These are phyloP conservation scores for Onychomys torridus DNA, from an alignment of 2,797 vertebrate species.

Conservation along the genomic window DNA sequence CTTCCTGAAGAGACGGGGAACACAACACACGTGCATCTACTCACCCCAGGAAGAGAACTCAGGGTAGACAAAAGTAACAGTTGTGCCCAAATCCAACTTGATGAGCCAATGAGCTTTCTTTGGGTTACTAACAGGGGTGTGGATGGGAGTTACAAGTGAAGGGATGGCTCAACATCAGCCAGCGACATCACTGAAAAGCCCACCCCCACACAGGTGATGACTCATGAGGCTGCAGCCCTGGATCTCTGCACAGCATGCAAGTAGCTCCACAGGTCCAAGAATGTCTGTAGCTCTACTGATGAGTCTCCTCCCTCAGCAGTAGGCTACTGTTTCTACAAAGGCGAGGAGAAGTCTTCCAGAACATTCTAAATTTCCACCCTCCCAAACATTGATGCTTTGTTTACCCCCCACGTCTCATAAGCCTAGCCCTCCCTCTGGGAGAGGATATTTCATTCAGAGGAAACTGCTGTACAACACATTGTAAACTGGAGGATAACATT, in stretches of 20 bases:
- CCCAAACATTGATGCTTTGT: not conserved
- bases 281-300: not conserved
- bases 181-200: not conserved
- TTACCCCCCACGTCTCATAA: constrained; percentile 72
- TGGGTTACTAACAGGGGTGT: not conserved
- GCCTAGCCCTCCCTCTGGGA: not conserved
- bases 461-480: constrained; percentile 88
- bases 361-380: not conserved
- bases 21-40: not conserved
- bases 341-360: not conserved
- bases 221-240: not conserved
- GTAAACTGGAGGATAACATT: constrained; percentile 94
- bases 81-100: not conserved
- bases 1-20: not conserved
- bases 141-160: not conserved
- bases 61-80: not conserved
- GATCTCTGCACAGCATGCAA: not conserved
- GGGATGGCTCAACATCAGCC: not conserved
- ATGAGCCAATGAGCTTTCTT: not conserved
- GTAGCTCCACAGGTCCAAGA: not conserved
- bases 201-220: not conserved
- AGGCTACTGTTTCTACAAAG: not conserved
- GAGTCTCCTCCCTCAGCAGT: not conserved
- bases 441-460: not conserved
- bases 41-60: not conserved